phyloP scores from a whole-genome alignment of 2,888 invertebrate genomes.

The Doris montereyensis region DNA sequence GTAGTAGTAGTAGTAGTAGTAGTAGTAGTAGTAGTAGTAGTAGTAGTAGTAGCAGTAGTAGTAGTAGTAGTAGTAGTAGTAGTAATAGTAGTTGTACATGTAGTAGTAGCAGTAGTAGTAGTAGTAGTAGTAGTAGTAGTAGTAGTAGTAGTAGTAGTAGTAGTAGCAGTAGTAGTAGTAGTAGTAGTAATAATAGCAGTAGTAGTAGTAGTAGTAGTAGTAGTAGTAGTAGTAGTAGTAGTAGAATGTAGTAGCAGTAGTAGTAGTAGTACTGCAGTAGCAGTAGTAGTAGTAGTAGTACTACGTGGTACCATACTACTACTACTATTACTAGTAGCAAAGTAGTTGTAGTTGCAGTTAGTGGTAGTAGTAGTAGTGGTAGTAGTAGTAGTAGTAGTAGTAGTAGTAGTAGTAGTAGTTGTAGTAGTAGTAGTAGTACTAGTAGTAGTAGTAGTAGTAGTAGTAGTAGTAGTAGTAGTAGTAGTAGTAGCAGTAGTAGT shows the following conservation, averaged over 20 bases:
- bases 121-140: background rate
- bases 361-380: background rate
- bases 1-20: no score
- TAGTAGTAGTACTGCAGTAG: no score
- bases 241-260: no score
- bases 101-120: background rate
- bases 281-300: no score
- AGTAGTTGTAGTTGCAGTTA: slow-evolving; percentile 1
- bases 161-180: background rate
- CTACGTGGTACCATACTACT: no score
- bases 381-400: background rate
- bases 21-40: background rate
- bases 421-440: background rate
- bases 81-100: background rate
- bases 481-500: background rate
- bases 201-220: background rate
- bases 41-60: background rate
- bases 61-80: background rate
- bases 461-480: background rate
- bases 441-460: background rate
- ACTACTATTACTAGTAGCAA: background rate
- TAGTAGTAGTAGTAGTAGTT: background rate
- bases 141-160: background rate
- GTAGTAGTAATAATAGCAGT: background rate
- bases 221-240: background rate